Conservation (phyloP, 2,888 invertebrate genomes). For the Spodoptera picta region DNA sequence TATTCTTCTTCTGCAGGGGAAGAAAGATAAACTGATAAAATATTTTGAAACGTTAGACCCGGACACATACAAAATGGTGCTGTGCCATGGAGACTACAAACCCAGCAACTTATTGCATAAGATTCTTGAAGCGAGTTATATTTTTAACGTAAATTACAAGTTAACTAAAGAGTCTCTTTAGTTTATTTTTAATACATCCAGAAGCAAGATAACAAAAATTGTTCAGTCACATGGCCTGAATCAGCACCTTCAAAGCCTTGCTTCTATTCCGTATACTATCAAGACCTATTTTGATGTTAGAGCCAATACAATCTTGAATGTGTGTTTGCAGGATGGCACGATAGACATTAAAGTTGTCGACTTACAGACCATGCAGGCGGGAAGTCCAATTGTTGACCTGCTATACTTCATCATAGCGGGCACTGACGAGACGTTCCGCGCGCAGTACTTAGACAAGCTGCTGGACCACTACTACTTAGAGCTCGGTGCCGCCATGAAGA, state of each 20-base stretch:
- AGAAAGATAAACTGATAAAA: slow-evolving; percentile 54
- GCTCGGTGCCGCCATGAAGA: slow-evolving; percentile 58
- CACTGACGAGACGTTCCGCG: slow-evolving; percentile 70
- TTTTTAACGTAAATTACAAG: not conserved
- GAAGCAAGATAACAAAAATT: no score
- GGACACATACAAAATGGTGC: slow-evolving; percentile 50
- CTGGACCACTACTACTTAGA: slow-evolving; percentile 61
- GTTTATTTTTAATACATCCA: no score
- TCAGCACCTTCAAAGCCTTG: slow-evolving; percentile 45
- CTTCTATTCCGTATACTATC: no score
- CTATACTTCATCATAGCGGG: slow-evolving; percentile 73
- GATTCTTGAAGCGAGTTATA: slow-evolving; percentile 42
- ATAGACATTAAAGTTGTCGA: slow-evolving; percentile 67
- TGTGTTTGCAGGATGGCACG: slow-evolving; percentile 31
- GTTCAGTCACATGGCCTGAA: no score
- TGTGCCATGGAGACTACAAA: slow-evolving; percentile 72
- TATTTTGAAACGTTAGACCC: slow-evolving; percentile 43
- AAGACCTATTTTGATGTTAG: no score
- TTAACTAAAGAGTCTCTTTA: no score
- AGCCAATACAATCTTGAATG: not conserved
- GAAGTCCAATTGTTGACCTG: slow-evolving; percentile 67
- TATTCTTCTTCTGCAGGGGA: slow-evolving; percentile 52
- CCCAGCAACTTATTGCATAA: slow-evolving; percentile 66
- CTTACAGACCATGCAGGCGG: slow-evolving; percentile 71
- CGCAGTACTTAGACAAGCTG: slow-evolving; percentile 55